A percentile compares a stretch with the other conserved stretches of the same genome.
phyloP scores from a whole-genome alignment of 2,113 vertebrate genomes.

The Seriola rivoliana region DNA sequence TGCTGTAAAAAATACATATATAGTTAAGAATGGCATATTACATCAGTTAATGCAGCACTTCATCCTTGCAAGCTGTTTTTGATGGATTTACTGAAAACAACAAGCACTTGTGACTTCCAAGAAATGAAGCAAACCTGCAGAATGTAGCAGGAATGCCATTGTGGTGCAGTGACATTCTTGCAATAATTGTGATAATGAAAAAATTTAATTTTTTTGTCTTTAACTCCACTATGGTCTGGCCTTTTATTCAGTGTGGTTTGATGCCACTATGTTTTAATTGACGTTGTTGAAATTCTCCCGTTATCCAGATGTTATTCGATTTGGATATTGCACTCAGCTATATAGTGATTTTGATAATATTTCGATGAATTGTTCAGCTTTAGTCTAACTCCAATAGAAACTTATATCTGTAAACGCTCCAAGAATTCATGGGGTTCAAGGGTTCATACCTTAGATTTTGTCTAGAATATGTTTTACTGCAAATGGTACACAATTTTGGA shows the following conservation, averaged over 20 bases:
- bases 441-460: not conserved
- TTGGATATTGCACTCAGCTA: too few relatives aligned
- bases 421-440: not conserved
- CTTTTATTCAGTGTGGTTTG: not conserved
- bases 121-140: not conserved
- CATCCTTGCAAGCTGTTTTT: constrained; percentile 25
- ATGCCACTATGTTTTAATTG: not conserved
- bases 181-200: too few relatives aligned
- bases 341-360: too few relatives aligned
- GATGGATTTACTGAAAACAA: constrained; percentile 22
- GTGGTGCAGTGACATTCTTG: not conserved
- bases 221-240: too few relatives aligned
- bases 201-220: too few relatives aligned
- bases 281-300: not conserved
- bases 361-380: too few relatives aligned
- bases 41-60: constrained; percentile 1
- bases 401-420: too few relatives aligned
- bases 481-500: not conserved
- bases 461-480: not conserved
- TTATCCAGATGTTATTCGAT: not conserved
- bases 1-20: not conserved
- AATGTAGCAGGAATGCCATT: not conserved
- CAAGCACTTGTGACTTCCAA: not conserved
- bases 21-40: too few relatives aligned
- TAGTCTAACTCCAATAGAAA: not conserved